Conservation (phyloP, 2,797 vertebrate species). For the Monodelphis domestica region DNA sequence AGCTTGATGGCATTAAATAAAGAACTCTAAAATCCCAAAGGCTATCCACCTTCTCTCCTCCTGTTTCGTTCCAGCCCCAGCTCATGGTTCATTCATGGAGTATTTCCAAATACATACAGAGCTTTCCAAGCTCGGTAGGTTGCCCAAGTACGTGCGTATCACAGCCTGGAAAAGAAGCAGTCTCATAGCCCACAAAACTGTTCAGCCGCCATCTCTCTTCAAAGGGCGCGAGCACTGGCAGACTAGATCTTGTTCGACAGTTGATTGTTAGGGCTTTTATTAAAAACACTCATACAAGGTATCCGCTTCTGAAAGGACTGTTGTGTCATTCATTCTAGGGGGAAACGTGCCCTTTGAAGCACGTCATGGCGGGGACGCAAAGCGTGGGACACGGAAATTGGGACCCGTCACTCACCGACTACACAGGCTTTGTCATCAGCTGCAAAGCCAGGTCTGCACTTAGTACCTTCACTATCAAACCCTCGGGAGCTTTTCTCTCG, state of each 20-base stretch:
- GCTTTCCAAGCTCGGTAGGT: background rate
- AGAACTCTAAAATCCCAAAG: background rate
- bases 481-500: background rate
- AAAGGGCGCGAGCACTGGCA: no score
- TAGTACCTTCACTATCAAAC: background rate
- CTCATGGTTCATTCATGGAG: background rate
- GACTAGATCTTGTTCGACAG: background rate
- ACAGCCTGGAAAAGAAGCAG: background rate
- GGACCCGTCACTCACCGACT: no score
- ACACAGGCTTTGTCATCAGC: slow-evolving; percentile 33
- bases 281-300: slow-evolving; percentile 12
- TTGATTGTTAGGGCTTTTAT: slow-evolving; percentile 17
- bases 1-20: background rate
- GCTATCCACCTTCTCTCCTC: background rate
- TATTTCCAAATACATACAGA: background rate
- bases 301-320: slow-evolving; percentile 35
- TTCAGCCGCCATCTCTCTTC: background rate
- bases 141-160: background rate
- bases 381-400: no score
- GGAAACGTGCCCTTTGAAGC: slow-evolving; percentile 20
- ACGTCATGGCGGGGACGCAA: slow-evolving; percentile 19
- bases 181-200: slow-evolving; percentile 28
- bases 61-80: background rate
- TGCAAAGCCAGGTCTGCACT: background rate
- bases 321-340: slow-evolving; percentile 37